Percentiles rank a stretch among this genome's conserved stretches.
These are phyloP conservation scores for Nephrocerus scutellatus DNA, from an alignment of 2,888 invertebrate species.

Conservation along the genomic window DNA sequence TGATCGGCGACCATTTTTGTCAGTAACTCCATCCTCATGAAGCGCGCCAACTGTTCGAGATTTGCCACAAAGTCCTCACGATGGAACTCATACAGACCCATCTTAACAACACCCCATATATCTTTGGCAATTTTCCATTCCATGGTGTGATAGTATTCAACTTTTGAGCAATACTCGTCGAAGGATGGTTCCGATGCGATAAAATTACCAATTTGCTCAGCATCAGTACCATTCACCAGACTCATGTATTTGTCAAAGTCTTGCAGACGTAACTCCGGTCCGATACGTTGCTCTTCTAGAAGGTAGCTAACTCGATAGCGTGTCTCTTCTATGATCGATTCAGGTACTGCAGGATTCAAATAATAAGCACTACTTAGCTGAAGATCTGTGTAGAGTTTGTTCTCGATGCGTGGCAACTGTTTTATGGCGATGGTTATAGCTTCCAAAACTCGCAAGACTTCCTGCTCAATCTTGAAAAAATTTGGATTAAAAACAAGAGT, in stretches of 20 bases:
- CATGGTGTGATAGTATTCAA: constrained; percentile 58
- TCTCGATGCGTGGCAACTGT: constrained; percentile 71
- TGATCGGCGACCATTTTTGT: constrained; percentile 72
- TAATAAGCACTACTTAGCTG: constrained; percentile 29
- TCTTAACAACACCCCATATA: constrained; percentile 57
- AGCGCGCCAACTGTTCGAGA: constrained; percentile 61
- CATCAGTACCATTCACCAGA: constrained; percentile 62
- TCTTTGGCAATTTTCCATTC: constrained; percentile 55
- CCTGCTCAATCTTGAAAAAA: constrained; percentile 66
- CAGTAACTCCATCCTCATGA: constrained; percentile 62
- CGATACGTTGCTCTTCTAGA: constrained; percentile 64
- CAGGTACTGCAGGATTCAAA: constrained; percentile 61
- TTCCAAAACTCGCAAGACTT: constrained; percentile 63
- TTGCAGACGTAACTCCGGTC: constrained; percentile 63
- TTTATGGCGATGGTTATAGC: constrained; percentile 67
- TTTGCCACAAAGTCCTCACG: constrained; percentile 68
- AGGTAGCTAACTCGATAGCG: constrained; percentile 56
- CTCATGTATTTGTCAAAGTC: constrained; percentile 76
- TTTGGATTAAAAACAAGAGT: constrained; percentile 65
- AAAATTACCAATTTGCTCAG: constrained; percentile 58
- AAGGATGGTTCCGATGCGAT: constrained; percentile 59
- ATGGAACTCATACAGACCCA: constrained; percentile 81
- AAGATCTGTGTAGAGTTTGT: constrained; percentile 52
- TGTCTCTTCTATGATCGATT: constrained; percentile 59
- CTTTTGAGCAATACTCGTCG: constrained; percentile 56